phyloP scores from a whole-genome alignment of 2,113 vertebrate species.

The Otocyon megalotis region DNA sequence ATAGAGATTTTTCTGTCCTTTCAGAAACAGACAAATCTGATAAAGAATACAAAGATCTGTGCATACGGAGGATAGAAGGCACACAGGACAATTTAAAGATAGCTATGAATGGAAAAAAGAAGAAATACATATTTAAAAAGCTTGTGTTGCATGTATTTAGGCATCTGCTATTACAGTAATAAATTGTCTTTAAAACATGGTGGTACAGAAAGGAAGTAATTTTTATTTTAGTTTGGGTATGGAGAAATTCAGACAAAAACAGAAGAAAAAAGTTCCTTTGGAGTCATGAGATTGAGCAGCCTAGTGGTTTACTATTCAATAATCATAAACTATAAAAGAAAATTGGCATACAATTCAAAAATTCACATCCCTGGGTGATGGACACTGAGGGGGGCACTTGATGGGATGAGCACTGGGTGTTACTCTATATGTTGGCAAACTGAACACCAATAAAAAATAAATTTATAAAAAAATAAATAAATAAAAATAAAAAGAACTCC shows the following conservation, averaged over 20 bases:
- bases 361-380: background rate
- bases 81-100: background rate
- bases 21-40: background rate
- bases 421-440: too few relatives aligned
- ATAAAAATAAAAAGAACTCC: too few relatives aligned
- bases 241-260: background rate
- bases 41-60: background rate
- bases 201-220: background rate
- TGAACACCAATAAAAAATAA: too few relatives aligned
- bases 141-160: background rate
- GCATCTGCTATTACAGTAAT: background rate
- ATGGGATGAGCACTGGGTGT: too few relatives aligned
- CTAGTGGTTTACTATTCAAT: background rate
- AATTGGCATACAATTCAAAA: background rate
- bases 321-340: background rate
- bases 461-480: too few relatives aligned
- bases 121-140: background rate
- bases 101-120: background rate
- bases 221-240: conserved; percentile 10
- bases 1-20: background rate
- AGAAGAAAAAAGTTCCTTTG: background rate
- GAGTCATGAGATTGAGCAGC: background rate
- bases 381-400: too few relatives aligned
- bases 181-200: background rate
- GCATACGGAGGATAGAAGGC: background rate